Conservation (phyloP, 2,113 vertebrate species). For the Myrmophylax atrothorax region DNA sequence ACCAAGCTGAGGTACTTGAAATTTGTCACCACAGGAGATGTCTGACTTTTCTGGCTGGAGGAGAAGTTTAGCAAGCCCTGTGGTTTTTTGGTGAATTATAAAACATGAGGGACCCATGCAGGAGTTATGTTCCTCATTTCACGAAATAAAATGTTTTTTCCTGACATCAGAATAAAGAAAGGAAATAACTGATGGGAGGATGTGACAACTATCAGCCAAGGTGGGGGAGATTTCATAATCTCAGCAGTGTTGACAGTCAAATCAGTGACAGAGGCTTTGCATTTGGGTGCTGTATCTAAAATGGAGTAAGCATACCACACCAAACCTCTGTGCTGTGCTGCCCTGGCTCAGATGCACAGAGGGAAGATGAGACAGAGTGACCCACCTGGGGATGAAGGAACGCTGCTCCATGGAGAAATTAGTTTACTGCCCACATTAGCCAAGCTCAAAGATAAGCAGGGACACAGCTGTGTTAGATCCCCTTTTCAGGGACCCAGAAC, state of each 20-base stretch:
- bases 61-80: background rate
- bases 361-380: background rate
- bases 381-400: background rate
- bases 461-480: background rate
- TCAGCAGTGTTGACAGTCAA: background rate
- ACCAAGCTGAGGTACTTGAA: background rate
- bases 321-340: background rate
- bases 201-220: background rate
- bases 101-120: background rate
- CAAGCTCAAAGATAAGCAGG: background rate
- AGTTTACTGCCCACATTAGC: rapidly evolving
- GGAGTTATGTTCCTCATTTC: background rate
- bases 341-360: background rate
- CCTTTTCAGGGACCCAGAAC: background rate
- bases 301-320: rapidly evolving
- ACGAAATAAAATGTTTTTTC: background rate
- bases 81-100: background rate
- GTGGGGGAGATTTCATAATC: background rate
- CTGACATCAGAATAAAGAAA: background rate
- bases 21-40: background rate
- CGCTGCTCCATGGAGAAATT: background rate
- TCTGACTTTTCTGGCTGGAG: background rate
- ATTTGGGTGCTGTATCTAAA: background rate
- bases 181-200: background rate
- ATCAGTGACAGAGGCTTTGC: background rate